Evolutionary conservation across 2,888 invertebrate species (phyloP), one percentile per base, ranked within the genome.

Genomic region (Machimus atricapillus): DNA sequence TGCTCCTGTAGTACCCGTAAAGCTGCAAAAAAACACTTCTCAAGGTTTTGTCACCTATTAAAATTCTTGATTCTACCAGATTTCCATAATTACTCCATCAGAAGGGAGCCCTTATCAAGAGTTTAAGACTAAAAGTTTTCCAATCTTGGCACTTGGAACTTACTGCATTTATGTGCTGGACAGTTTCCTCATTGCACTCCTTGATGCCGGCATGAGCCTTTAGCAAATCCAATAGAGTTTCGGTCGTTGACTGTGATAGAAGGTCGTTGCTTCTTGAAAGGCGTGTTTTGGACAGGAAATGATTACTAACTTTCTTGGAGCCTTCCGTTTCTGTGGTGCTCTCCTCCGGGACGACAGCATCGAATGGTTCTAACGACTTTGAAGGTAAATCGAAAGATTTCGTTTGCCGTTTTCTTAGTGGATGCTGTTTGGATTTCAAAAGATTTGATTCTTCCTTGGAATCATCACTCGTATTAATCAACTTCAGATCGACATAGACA

Each of bases 181-280:
- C 91, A 9, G 93, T 93, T 88, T 93, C 93, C 7, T 91, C 91
- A 8, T 90, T 91, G 89, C 92, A 92, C n/a, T 93, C 92, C 87
- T 93, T 93, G n/a, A 93, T 90, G 0, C 93, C 93, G 1, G 92
- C 89, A 88, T 93, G 92, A 87, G 92, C 92, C 89, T 92, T 93
- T 7, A 93, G 88, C 90, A 93, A 89, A 81, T 92, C 92, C 37
- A 92, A 91, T 3, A 93, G 90, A 23, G 90, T 93, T 89, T 93
- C 93, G 0, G 92, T 92, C 66, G 91, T 91, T 74, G 92, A 92
- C 87, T 93, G 93, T 14, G 91, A 90, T 31, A 93, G 89, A 74
- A 93, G 89, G 52, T 93, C 91, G 87, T 91, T 92, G 88, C 90
- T 91, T n/a, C 92, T 90, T 14, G 90, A 88, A 66, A 90, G 87